Evolutionary conservation across 1,140 invertebrate species (phyloP).

Genomic region (Cheumatopsyche charites): DNA sequence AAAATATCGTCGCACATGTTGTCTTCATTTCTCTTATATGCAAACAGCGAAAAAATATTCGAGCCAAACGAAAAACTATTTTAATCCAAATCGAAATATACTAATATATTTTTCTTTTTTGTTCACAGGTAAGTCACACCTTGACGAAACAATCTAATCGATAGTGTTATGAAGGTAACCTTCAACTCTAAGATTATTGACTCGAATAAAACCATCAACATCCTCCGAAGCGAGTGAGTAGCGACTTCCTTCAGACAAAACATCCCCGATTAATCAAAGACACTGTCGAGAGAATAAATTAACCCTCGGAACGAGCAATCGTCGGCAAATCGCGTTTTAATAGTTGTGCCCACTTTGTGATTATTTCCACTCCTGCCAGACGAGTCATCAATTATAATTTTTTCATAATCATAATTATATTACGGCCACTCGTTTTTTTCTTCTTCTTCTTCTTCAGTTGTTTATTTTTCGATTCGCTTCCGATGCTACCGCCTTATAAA

Average conservation of each 20-base stretch:
- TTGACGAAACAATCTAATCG: too few species aligned
- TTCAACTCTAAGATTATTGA: too few species aligned
- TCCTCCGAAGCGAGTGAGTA: too few species aligned
- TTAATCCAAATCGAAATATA: too few species aligned
- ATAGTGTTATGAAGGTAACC: too few species aligned
- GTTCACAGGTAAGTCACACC: slow-evolving; percentile 32
- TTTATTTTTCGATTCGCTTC: background rate
- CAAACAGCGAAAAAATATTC: background rate
- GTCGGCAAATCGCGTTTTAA: slow-evolving; percentile 33
- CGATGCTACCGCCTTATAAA: slow-evolving; percentile 33
- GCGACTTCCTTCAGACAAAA: background rate
- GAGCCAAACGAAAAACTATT: background rate
- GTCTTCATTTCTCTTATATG: background rate
- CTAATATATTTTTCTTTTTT: slow-evolving; percentile 32
- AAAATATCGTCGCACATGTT: slow-evolving; percentile 26
- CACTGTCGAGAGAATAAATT: background rate
- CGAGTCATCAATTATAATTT: slow-evolving; percentile 29
- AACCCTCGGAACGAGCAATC: background rate
- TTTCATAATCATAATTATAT: slow-evolving; percentile 24
- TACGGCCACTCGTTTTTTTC: background rate
- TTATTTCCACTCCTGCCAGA: slow-evolving; percentile 11
- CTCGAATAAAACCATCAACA: background rate
- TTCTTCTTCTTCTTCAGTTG: too few species aligned
- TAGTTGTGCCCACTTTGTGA: slow-evolving; percentile 22
- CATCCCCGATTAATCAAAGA: slow-evolving; percentile 1